Evolutionary conservation across 1,140 invertebrate species (phyloP), one percentile per base, ranked within the genome.

Genomic region (Ectropis grisescens): DNA sequence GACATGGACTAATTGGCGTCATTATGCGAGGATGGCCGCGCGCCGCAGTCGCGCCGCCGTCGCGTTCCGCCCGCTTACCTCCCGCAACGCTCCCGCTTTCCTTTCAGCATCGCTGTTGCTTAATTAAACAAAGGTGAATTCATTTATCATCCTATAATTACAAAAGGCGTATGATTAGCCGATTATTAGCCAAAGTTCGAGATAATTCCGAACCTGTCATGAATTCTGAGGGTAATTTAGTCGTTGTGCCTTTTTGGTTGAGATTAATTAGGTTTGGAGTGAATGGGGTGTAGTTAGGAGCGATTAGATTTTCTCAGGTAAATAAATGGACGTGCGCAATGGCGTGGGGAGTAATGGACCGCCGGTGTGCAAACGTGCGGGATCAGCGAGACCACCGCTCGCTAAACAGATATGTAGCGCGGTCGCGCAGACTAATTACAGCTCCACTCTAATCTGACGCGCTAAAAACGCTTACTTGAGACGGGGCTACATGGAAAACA

Each of bases 1-100:
- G 55, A 58, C 51, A 43, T 37, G 41, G 28, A 58, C 47, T 58
- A 58, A 58, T 58, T 54, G 55, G 36, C 37, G 39, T 55, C 55
- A 58, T 58, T 58, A 58, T 51, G 45, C 25, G 30, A 41, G 39
- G 50, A 50, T 39, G 37, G 29, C 31, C 41, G 32, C 35, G 6
- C 29, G 32, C 33, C 19, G 16, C 41, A 6, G 10, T 16, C 28
- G 24, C 25, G 6, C 32, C 41, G 34, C 34, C 34, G 32, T 29
- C 22, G 16, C 15, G 12, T 29, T 33, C 25, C 30, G 4, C 19
- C 29, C 33, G 23, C 36, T 30, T 30, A 33, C 31, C 35, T 35
- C 33, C 23, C 28, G 16, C 15, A 13, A 33, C 33, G 30, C 30
- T 22, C 19, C 29, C 33, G 23, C 36, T 30, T 30, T 37, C 31